Percentiles rank a stretch among this genome's conserved stretches.
These are phyloP conservation scores for Odontocerum albicorne DNA, from an alignment of 2,888 invertebrate species.

Conservation along the genomic window DNA sequence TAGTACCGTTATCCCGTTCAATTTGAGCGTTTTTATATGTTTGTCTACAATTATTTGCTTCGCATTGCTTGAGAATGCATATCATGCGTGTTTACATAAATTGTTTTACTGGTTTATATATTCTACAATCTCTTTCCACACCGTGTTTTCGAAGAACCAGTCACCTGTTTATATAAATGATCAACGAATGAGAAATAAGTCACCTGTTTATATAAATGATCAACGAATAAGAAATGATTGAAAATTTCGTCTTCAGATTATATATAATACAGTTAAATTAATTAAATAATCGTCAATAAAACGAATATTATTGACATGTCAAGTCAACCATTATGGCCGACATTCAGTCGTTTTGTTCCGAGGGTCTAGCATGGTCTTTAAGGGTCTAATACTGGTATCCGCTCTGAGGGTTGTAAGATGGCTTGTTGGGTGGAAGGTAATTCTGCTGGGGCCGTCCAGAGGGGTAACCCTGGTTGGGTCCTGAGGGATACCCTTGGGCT, in stretches of 20 bases:
- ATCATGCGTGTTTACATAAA: too few species aligned
- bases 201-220: slow-evolving; percentile 7
- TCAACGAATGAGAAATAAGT: background rate
- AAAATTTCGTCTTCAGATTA: slow-evolving; percentile 24
- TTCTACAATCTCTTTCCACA: too few species aligned
- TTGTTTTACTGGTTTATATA: too few species aligned
- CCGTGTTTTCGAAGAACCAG: too few species aligned
- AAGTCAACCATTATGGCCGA: slow-evolving; percentile 8
- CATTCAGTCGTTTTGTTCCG: slow-evolving; percentile 28
- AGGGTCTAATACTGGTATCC: slow-evolving; percentile 33
- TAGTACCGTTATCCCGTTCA: too few species aligned
- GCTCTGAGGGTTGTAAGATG: slow-evolving; percentile 32
- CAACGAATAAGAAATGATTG: slow-evolving; percentile 14
- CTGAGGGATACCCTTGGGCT: slow-evolving; percentile 27
- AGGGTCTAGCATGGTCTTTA: background rate
- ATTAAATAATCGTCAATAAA: slow-evolving; percentile 6
- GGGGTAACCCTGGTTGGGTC: slow-evolving; percentile 18
- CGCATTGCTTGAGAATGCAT: too few species aligned
- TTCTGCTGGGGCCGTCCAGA: slow-evolving; percentile 32
- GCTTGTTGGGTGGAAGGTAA: slow-evolving; percentile 36
- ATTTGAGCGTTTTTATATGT: too few species aligned
- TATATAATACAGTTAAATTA: background rate
- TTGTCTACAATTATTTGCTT: too few species aligned
- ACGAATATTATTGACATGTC: background rate
- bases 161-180: too few species aligned